phyloP scores from a whole-genome alignment of 2,113 vertebrate species.

The Chamaea fasciata region DNA sequence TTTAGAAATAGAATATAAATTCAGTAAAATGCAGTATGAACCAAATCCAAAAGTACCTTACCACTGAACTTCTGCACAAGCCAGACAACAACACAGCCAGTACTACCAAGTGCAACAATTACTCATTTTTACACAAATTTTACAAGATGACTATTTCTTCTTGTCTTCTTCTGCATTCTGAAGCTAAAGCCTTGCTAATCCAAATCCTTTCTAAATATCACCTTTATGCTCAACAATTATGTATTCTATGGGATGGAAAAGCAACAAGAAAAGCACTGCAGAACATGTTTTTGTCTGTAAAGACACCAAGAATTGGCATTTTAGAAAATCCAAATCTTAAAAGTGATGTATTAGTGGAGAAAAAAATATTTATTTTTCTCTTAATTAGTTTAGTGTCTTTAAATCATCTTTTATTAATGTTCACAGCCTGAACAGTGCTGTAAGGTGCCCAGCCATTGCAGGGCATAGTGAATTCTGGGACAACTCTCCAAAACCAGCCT shows the following conservation, averaged over 20 bases:
- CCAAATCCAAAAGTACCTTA: neutral
- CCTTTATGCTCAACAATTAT: neutral
- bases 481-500: neutral
- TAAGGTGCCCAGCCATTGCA: neutral
- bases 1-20: neutral
- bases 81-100: neutral
- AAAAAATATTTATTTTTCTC: neutral
- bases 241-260: neutral
- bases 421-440: neutral
- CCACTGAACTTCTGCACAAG: neutral
- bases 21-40: neutral
- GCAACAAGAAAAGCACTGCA: neutral
- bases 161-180: neutral
- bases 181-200: neutral
- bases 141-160: neutral
- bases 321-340: neutral
- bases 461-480: neutral
- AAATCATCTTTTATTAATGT: neutral
- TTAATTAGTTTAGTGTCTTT: neutral
- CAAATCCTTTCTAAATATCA: neutral
- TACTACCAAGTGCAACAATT: fast-evolving
- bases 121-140: neutral
- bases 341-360: neutral
- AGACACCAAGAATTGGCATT: neutral
- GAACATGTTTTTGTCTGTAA: neutral